Evolutionary conservation across 2,888 invertebrate genomes (phyloP), one percentile per base, ranked within the genome.

Genomic region (Timema podura): DNA sequence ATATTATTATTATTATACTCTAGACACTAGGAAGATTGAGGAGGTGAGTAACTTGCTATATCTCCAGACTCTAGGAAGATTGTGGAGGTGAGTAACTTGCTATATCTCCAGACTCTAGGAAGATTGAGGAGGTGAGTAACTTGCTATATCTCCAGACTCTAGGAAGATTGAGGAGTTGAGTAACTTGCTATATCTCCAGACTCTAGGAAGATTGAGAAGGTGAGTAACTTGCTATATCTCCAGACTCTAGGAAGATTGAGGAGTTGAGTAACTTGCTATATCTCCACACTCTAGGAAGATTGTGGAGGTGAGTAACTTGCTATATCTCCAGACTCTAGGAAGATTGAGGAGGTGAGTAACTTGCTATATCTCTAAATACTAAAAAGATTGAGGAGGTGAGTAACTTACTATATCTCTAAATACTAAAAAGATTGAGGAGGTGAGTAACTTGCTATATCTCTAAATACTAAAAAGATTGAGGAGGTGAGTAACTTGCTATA

Each of bases 81-180:
- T 78, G 92, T 93, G 81, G 91, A 91, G 86, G 91, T 91, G 80
- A 86, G 85, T 83, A 10, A 13, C 16, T 64, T 64, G 46, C 6
- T 44, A n/a, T 30, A 30, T 30, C 30, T 30, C 30, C 3, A 30
- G 30, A 30, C 30, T 2, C 30, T 1, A 30, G 89, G 80, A 92
- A 93, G 82, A 87, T 93, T 78, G 92, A 93, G 81, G 91, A 91
- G 86, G 91, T 91, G 80, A 86, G 85, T 83, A 10, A 13, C 16
- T 64, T 64, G 46, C 6, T 44, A n/a, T 30, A 30, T 30, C 30
- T 30, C 30, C 3, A 30, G 30, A 30, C 30, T 2, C 30, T 1
- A 30, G 89, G 80, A 92, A 93, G 82, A 87, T 93, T 78, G 92
- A 93, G 81, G 91, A 91, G 86, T 92, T 91, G 80, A 86, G 85